Conservation (phyloP, 1,140 invertebrate genomes). For the Drosophila sp. region DNA sequence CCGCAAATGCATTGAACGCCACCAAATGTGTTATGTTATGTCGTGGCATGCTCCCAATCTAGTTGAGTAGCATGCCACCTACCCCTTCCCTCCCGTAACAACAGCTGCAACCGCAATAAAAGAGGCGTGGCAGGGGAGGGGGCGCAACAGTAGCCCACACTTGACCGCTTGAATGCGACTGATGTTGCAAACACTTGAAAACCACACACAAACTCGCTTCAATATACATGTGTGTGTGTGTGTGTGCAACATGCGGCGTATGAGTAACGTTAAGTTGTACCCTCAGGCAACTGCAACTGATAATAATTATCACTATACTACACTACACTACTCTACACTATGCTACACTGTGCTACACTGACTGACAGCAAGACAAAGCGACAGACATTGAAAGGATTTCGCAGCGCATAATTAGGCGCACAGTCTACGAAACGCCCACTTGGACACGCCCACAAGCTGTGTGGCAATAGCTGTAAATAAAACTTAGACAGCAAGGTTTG, state of each 20-base stretch:
- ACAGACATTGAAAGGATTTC: constrained; percentile 45
- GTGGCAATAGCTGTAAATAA: constrained; percentile 23
- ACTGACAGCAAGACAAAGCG: not conserved
- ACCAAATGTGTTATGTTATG: constrained; percentile 33
- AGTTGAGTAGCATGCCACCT: constrained; percentile 18
- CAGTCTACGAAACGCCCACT: constrained; percentile 50
- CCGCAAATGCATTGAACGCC: constrained; percentile 31
- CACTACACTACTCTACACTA: too few species aligned
- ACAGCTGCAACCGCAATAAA: constrained; percentile 9
- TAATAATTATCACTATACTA: constrained; percentile 71
- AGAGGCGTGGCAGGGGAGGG: constrained; percentile 1
- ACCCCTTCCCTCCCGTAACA: not conserved
- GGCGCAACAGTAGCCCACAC: constrained; percentile 65
- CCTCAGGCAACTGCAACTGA: constrained; percentile 18
- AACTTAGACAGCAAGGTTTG: constrained; percentile 2
- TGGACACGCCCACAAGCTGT: constrained; percentile 59
- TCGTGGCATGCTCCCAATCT: constrained; percentile 42
- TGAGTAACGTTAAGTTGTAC: constrained; percentile 49
- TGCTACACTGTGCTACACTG: constrained; percentile 20
- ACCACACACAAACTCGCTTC: not conserved
- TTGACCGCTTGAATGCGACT: constrained; percentile 59
- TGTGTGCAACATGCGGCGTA: constrained; percentile 48
- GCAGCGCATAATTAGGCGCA: constrained; percentile 55
- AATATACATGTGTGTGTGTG: not conserved
- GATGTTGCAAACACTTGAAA: constrained; percentile 5